Evolutionary conservation across 2,888 invertebrate species (phyloP), one percentile per base, ranked within the genome.

Genomic region (Cephalotes varians): DNA sequence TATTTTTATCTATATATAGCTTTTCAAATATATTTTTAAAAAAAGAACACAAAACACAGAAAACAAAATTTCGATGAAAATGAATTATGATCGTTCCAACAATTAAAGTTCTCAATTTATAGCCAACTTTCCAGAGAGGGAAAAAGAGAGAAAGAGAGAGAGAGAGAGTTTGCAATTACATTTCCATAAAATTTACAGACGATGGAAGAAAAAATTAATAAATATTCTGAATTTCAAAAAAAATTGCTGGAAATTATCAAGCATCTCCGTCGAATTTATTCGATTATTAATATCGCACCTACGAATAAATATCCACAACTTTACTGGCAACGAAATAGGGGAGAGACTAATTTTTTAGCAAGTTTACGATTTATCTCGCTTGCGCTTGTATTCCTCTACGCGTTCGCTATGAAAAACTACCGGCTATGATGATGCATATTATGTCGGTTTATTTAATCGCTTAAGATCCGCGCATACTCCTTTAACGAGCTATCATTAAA

Each of bases 401-500:
- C 40, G 81, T 56, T 79, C 54, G 58, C 28, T 21, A 81, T 79
- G 83, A 82, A 83, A 82, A 88, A 76, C 81, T 49, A 73, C 49
- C 67, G 44, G 28, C 69, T 65, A 72, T 54, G 82, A 72, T 21
- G 79, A 44, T 40, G 76, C 88, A 83, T n/a, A n/a, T 88, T 85
- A 86, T 40, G 60, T 58, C 76, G 81, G 82, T 88, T 88, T 89
- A 90, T 89, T 86, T 83, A 58, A 37, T 85, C 86, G 86, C 85
- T 89, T 73, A 86, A 87, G 81, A 73, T 72, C 31, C 56, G 71
- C 51, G 77, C 56, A 72, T 67, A 64, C 40, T 62, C 81, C 81
- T 82, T 84, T 85, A 90, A 89, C 83, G 74, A 84, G 74, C 56
- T 64, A 58, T 84, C 88, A 81, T 90, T 90, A 91, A 86, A 86